Evolutionary conservation across 2,888 invertebrate species (phyloP).

Genomic region (Hirtodrosophila duncani): DNA sequence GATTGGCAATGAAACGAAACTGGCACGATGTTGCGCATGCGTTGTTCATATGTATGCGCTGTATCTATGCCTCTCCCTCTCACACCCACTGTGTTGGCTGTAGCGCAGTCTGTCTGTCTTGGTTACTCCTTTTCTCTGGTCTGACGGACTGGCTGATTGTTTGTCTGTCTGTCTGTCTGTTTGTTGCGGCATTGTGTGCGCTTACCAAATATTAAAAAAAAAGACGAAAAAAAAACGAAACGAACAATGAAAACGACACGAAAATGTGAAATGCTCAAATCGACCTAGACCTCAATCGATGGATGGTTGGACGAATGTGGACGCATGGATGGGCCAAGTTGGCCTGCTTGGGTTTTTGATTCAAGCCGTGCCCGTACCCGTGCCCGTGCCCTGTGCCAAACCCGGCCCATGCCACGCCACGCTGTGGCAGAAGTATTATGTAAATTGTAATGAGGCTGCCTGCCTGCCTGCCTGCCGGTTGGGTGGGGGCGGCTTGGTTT

Average conservation of each 20-base stretch:
- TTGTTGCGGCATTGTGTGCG: constrained; percentile 20
- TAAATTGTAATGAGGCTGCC: constrained; percentile 44
- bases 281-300: constrained; percentile 77
- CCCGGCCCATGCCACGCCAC: too few relatives aligned
- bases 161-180: constrained; percentile 3
- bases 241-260: constrained; percentile 69
- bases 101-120: constrained; percentile 2
- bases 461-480: neutral
- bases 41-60: constrained; percentile 21
- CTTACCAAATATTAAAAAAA: constrained; percentile 52
- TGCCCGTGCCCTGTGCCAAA: too few relatives aligned
- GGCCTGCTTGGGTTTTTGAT: too few relatives aligned
- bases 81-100: neutral
- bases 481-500: too few relatives aligned
- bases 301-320: constrained; percentile 52
- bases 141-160: too few relatives aligned
- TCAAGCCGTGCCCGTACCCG: too few relatives aligned
- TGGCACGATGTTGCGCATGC: constrained; percentile 65
- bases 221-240: constrained; percentile 21
- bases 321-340: constrained; percentile 3
- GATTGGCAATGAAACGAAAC: constrained; percentile 71
- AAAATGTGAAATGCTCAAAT: constrained; percentile 70
- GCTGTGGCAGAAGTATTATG: too few relatives aligned
- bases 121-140: constrained; percentile 9
- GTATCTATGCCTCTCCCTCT: neutral